Evolutionary conservation across 2,113 vertebrate species (phyloP), one percentile per base, ranked within the genome.

Genomic region (Apodemus sylvaticus): DNA sequence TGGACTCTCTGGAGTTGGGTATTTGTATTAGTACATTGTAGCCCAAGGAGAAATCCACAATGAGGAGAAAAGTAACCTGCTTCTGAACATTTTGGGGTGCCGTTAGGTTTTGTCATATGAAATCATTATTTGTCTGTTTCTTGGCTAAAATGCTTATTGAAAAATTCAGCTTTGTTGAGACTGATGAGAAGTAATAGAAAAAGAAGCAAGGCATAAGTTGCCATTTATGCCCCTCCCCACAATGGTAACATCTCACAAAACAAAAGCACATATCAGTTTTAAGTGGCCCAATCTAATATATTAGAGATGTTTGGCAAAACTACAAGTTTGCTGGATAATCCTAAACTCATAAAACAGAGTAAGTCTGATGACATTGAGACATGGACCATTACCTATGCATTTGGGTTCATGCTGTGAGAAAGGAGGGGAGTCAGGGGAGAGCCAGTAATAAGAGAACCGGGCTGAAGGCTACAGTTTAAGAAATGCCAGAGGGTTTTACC

Each of bases 171-270:
- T 95, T 89, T 12, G 29, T 17, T 20, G 20, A 5, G 3, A 82
- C 11, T 51, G 87, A 16, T 78, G 73, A 92, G 70, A 93, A 90
- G 58, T 24, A 78, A 24, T 58, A 68, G n/a, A 89, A 29, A 89
- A 91, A 64, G 55, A 48, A 10, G 2, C 14, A 14, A 17, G 31
- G 1, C 5, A 58, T 58, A 58, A 58, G 17, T 58, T 58, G 34
- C 7, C 4, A 8, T 91, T 93, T 90, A 17, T 1, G 0, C 7
- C 22, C 7, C 78, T 64, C 34, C 48, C 81, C 48, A 16, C 29
- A 62, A 0, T 87, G 73, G 20, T 88, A 86, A 93, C 62, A 64
- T 73, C 73, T 94, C 96, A 60, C 71, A 81, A 87, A 91, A 92
- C 22, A 34, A 36, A n/a, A 79, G 51, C 36, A 58, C 7, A 77